These are phyloP conservation scores for Acleris cristana DNA, from an alignment of 2,888 invertebrate genomes.

Conservation along the genomic window DNA sequence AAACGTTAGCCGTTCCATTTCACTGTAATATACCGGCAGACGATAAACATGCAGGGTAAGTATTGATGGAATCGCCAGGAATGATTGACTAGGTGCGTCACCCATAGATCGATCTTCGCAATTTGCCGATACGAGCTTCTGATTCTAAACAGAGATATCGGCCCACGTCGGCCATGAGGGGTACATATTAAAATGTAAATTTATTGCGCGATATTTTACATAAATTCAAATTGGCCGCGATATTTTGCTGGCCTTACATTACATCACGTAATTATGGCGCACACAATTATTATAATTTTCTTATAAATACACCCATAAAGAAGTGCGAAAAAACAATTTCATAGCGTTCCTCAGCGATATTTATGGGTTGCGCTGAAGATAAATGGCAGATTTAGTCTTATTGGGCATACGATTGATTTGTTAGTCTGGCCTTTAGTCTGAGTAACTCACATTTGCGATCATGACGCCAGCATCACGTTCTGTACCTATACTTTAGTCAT, in stretches of 20 bases:
- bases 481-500: neutral
- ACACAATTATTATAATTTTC: conserved; percentile 83
- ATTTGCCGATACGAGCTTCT: conserved; percentile 65
- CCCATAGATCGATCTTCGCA: conserved; percentile 60
- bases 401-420: conserved; percentile 27
- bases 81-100: conserved; percentile 47
- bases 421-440: conserved; percentile 2
- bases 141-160: conserved; percentile 79
- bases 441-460: too few relatives aligned
- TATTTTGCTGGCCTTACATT: conserved; percentile 73
- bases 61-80: neutral
- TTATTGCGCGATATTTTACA: conserved; percentile 81
- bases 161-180: conserved; percentile 64
- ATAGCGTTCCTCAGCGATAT: conserved; percentile 69
- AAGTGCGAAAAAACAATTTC: conserved; percentile 81
- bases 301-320: conserved; percentile 78
- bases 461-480: too few relatives aligned
- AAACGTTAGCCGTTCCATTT: too few relatives aligned
- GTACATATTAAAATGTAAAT: conserved; percentile 81
- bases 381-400: conserved; percentile 57
- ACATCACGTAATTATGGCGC: conserved; percentile 77
- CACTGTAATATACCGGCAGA: neutral
- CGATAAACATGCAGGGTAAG: neutral
- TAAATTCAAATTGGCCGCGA: conserved; percentile 79
- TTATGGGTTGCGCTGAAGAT: conserved; percentile 64